Base-by-base conservation (phyloP, 2,797 vertebrate genomes). In the Pseudochaenichthys georgianus region DNA sequence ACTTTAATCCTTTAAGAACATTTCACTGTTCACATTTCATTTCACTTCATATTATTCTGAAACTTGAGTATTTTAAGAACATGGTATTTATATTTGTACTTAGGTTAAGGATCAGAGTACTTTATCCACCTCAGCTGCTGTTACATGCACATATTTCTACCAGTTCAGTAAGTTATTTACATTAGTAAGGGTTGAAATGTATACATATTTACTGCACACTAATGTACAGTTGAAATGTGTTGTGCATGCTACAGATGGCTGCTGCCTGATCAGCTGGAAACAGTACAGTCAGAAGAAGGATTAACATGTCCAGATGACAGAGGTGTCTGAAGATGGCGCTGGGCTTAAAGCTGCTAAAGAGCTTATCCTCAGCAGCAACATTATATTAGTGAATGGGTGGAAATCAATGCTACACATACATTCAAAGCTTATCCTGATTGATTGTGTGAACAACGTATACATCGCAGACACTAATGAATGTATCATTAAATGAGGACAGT, bases 271-370 rank as follows among this genome's bases (percentile, higher is more conserved):
- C 16, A 45, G 9, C 72, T 68, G 65, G 75, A 65, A 82, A 69
- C 70, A 41, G 69, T 28, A 48, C 53, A 60, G 80, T 84, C 82
- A 75, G 45, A 78, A 86, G 69, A 68, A 23, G 83, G 87, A 90
- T 92, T 89, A 81, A 43, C 76, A 42, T n/a, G 3, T 3, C 57
- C 17, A 64, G 70, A 64, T 77, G 65, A 64, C 55, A 66, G 67
- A 68, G 62, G 28, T 68, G 52, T 65, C 62, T 74, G 72, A 75
- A 75, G 73, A 79, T 73, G 80, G 54, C 53, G 6, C 43, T 17
- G 41, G 13, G 65, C 51, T 88, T 69, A 87, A 84, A 83, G 81
- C 65, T 12, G 68, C 43, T 87, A 50, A 89, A 85, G 75, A 84
- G 88, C 80, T 90, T 88, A 89, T 64, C 52, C 41, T 76, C 41